Base-by-base conservation (phyloP, 2,888 invertebrate species). In the Dione juno region DNA sequence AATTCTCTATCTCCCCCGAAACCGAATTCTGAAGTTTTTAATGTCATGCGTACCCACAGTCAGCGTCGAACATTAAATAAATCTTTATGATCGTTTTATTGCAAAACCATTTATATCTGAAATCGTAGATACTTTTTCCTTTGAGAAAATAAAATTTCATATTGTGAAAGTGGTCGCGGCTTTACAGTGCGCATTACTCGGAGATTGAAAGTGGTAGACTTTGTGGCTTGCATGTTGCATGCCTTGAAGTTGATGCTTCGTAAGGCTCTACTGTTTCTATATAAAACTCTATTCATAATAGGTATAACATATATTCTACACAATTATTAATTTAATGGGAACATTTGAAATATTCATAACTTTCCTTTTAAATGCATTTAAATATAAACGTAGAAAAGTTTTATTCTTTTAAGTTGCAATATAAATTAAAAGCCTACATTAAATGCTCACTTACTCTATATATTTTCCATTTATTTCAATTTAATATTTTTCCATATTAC, bases 141-240 rank as follows among this genome's bases (percentile, higher is more conserved):
- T 69, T 66, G 66, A 69, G 72, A 71, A 69, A 70, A 75, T 74
- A 74, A 71, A 74, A 71, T 64, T 69, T 69, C 57, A 64, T 71
- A 75, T 71, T 73, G 67, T 73, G 59, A 71, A 67, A 54, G 72
- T 64, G 68, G 66, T 66, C 28, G 68, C 41, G 53, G 69, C 41
- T 57, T 59, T 69, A 66, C 66, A 64, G 35, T 72, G 66, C 50
- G 35, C 63, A 72, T 67, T 71, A 68, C 66, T 72, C 59, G 71
- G 67, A 69, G 71, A 74, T 74, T 74, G 73, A 74, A 74, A 74
- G 73, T 71, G 71, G 73, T 71, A 74, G 69, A 71, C 71, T 71
- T 71, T 74, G 73, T 53, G 73, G 73, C 69, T 74, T 71, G 71
- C 73, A 74, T 69, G 73, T 71, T 74, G 73, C 73, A 74, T 74